Evolutionary conservation across 2,888 invertebrate genomes (phyloP).

Genomic region (Leucophenga maculata): DNA sequence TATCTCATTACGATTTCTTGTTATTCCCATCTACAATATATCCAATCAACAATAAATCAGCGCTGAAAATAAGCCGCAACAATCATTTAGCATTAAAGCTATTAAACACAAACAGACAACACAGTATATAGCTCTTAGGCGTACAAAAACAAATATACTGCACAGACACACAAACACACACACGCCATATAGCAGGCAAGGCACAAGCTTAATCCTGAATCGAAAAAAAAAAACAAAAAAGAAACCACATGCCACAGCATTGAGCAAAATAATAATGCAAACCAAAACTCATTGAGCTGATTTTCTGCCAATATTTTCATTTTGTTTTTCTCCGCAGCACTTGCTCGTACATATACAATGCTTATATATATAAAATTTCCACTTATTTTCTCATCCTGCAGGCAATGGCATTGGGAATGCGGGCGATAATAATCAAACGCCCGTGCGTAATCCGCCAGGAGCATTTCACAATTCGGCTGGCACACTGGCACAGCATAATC

Average conservation of each 20-base stretch:
- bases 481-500: conserved; percentile 68
- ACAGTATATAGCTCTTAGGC: neutral
- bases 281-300: neutral
- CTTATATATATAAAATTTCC: conserved; percentile 13
- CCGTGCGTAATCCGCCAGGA: conserved; percentile 72
- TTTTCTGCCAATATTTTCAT: neutral
- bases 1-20: neutral
- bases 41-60: conserved; percentile 12
- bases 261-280: neutral
- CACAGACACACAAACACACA: conserved; percentile 3
- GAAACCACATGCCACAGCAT: conserved; percentile 33
- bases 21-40: neutral
- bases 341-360: neutral
- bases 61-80: conserved; percentile 8
- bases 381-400: conserved; percentile 38
- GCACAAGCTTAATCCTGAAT: neutral
- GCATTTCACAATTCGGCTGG: conserved; percentile 72
- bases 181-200: neutral
- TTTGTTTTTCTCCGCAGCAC: conserved; percentile 17
- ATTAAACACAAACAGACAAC: neutral
- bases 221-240: neutral
- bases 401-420: conserved; percentile 57
- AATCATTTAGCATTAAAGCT: conserved; percentile 22
- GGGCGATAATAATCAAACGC: conserved; percentile 71
- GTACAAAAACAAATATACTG: neutral